Evolutionary conservation across 2,113 vertebrate species (phyloP), one percentile per base, ranked within the genome.

Genomic region (Camelus dromedarius): DNA sequence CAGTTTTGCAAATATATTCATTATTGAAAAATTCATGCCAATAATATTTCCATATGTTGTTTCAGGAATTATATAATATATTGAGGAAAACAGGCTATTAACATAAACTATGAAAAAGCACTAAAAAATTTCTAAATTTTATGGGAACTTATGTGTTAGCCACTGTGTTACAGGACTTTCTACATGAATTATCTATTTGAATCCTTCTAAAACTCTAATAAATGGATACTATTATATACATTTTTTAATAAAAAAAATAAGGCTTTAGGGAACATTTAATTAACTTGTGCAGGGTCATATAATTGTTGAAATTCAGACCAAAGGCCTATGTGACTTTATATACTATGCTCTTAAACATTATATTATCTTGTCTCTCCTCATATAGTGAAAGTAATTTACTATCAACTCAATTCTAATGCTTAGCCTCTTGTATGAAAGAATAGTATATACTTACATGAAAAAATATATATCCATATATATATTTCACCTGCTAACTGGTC

Each of bases 51-150:
- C 38, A 64, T 54, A 72, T n/a, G 6, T 79, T 32, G 70, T 80
- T 92, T 46, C 10, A 58, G 58, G 42, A 97, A 4, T n/a, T 93
- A 42, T 86, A 4, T 82, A 85, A 95, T 95, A 94, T 30, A 76
- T 30, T 85, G 58, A 38, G 7, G n/a, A 81, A 92, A 93, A 72
- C 3, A 50, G 20, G 9, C 0, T 32, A 32, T 50, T 35, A 50
- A 89, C n/a, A 38, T 93, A 66, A 88, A n/a, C 7, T 56, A 26
- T 66, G 14, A 89, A 83, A 56, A 50, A 82, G 5, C 42, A 93
- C 18, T 42, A 81, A 76, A 67, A 46, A 11, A 18, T 52, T 64
- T 81, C 9, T 56, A 82, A 80, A 89, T 81, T 50, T 56, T 58
- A 86, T 46, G 11, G 20, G 10, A 82, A 91, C 0, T 48, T 91